phyloP scores from a whole-genome alignment of 2,113 vertebrate species.

The Anhinga anhinga region DNA sequence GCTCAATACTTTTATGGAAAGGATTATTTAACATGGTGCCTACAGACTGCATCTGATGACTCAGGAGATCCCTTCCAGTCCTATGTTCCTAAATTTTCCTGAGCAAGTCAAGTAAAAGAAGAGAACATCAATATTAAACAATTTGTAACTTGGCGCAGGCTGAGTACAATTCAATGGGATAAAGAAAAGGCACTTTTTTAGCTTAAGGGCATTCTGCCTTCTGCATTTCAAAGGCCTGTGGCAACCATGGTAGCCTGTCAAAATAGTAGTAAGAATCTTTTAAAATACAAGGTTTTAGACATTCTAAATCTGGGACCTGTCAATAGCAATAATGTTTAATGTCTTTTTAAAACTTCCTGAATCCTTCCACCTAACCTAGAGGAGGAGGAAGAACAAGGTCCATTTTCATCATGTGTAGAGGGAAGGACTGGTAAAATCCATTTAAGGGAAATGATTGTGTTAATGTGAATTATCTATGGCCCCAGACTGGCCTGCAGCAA shows the following conservation, averaged over 20 bases:
- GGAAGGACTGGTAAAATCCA: not conserved
- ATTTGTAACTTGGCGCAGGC: not conserved
- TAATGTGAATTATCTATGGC: not conserved
- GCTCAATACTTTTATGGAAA: not conserved
- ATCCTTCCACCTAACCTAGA: not conserved
- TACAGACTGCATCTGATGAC: not conserved
- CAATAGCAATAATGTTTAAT: not conserved
- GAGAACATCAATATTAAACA: constrained; percentile 20
- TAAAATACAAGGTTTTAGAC: not conserved
- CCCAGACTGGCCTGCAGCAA: not conserved
- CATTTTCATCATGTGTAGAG: not conserved
- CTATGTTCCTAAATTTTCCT: not conserved
- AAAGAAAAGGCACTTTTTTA: constrained; percentile 9
- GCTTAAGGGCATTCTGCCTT: not conserved
- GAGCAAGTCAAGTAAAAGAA: not conserved
- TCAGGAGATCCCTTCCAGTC: constrained; percentile 6
- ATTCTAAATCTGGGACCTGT: not conserved
- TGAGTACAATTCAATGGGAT: not conserved
- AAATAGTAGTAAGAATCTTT: not conserved
- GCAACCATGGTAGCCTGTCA: not conserved
- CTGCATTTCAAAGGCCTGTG: constrained; percentile 30
- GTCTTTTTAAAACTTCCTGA: not conserved
- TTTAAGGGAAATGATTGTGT: not conserved
- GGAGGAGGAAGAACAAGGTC: not conserved
- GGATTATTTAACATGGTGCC: not conserved